phyloP scores from a whole-genome alignment of 2,888 invertebrate species.

The Drosophila recens region DNA sequence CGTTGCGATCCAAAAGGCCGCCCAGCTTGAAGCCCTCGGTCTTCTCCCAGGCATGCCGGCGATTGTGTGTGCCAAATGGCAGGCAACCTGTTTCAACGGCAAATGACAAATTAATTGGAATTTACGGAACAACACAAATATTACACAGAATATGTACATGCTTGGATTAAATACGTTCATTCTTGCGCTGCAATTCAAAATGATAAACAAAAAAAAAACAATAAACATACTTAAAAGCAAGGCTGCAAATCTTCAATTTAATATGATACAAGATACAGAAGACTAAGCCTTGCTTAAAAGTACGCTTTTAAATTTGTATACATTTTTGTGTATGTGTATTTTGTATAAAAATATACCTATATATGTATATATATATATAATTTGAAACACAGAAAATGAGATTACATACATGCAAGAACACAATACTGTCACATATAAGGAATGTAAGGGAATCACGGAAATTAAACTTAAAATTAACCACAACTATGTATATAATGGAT shows the following conservation, averaged over 20 bases:
- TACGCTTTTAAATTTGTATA: slow-evolving; percentile 42
- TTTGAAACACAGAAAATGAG: slow-evolving; percentile 39
- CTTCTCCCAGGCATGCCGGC: slow-evolving; percentile 86
- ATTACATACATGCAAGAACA: slow-evolving; percentile 44
- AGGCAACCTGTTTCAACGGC: slow-evolving; percentile 79
- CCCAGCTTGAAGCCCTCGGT: slow-evolving; percentile 88
- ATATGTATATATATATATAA: slow-evolving; percentile 25
- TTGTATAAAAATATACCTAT: slow-evolving; percentile 42
- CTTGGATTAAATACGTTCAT: slow-evolving; percentile 16
- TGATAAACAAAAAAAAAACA: slow-evolving; percentile 38
- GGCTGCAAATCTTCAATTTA: background rate
- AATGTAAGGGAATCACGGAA: slow-evolving; percentile 36
- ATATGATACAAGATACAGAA: too few relatives aligned
- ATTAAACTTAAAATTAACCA: slow-evolving; percentile 53
- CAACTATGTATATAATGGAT: slow-evolving; percentile 32
- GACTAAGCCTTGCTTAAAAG: slow-evolving; percentile 20
- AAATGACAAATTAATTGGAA: slow-evolving; percentile 31
- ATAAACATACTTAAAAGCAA: slow-evolving; percentile 41
- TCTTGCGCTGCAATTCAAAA: slow-evolving; percentile 57
- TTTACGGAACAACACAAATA: background rate
- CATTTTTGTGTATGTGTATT: slow-evolving; percentile 58
- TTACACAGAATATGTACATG: slow-evolving; percentile 44
- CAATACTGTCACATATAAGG: slow-evolving; percentile 15
- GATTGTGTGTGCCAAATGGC: slow-evolving; percentile 83
- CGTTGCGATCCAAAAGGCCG: slow-evolving; percentile 86